Base-by-base conservation (phyloP, 2,113 vertebrate genomes). In the Coturnix japonica region DNA sequence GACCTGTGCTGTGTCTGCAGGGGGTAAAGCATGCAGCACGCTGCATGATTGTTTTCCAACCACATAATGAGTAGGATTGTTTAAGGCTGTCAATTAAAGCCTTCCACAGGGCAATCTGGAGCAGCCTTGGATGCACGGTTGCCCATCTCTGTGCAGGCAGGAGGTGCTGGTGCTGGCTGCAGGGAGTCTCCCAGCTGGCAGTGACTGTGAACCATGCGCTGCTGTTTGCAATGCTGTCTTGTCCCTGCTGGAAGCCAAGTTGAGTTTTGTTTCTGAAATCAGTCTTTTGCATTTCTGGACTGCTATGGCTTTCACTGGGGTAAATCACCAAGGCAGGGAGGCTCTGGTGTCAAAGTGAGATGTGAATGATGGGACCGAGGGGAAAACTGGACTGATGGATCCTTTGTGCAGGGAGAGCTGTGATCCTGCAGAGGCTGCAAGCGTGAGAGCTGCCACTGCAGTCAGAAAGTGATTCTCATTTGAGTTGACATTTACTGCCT, bases 151-250 rank as follows among this genome's bases (percentile, higher is more conserved):
- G 18, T 67, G 25, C 6, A 43, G 49, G 6, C 31, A 28, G 49
- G 77, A 46, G 47, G 20, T 31, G 2, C 57, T 14, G 30, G 19
- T 7, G 31, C 53, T 30, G 54, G 1, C 31, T 7, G 12, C 47
- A 31, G 35, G 3, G 84, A n/a, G 16, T n/a, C 20, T 82, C 46
- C 57, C 30, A 43, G 35, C 63, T 1, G 3, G 3, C 2, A 20
- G 11, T 22, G 70, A 12, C 7, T 2, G 39, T 5, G 33, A 13
- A 43, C 16, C 51, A 15, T 37, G 31, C 41, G 16, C 20, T 1
- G 0, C 25, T 28, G 2, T 11, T 12, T 1, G 2, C 13, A 0
- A 0, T 3, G 16, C 13, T 4, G 13, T 4, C n/a, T 14, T 3
- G 4, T 56, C 21, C 33, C 71, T 53, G 28, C 74, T n/a, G 33